Conservation (phyloP, 1,140 invertebrate genomes). For the Drosophila auraria region DNA sequence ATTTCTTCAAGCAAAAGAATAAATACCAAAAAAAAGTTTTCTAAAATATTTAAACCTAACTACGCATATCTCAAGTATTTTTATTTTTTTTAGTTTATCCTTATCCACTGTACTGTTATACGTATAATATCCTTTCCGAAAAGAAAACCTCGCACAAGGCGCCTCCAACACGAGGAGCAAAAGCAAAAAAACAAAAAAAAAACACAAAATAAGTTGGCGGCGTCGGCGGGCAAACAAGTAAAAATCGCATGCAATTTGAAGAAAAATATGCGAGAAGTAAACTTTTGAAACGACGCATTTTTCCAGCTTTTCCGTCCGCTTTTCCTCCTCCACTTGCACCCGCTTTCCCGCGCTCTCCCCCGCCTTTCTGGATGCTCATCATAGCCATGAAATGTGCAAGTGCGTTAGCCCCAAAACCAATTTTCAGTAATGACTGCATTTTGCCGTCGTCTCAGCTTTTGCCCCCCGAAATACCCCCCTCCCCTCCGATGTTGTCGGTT, state of each 20-base stretch:
- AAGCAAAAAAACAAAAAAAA: constrained; percentile 5
- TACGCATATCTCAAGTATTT: no score
- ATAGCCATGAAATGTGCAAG: constrained; percentile 82
- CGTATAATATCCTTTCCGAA: constrained; percentile 6
- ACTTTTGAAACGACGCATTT: constrained; percentile 82
- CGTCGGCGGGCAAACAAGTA: constrained; percentile 69
- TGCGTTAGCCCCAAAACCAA: constrained; percentile 84
- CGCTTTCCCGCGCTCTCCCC: no score
- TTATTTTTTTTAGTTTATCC: neutral
- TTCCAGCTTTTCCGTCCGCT: constrained; percentile 42
- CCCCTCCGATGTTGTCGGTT: constrained; percentile 47
- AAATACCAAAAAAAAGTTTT: neutral
- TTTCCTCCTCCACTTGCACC: neutral
- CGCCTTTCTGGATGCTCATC: constrained; percentile 50
- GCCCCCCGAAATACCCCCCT: neutral
- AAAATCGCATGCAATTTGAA: constrained; percentile 82
- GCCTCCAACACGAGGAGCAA: neutral
- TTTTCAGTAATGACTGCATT: constrained; percentile 84
- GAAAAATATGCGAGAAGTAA: constrained; percentile 82
- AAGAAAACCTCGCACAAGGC: constrained; percentile 13
- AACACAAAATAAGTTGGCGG: constrained; percentile 63
- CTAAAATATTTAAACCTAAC: neutral
- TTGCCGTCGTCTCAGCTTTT: constrained; percentile 66
- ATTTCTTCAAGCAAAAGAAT: no score
- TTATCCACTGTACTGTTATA: neutral